Conservation (phyloP, 1,140 invertebrate species). For the Drosophila arawakana region DNA sequence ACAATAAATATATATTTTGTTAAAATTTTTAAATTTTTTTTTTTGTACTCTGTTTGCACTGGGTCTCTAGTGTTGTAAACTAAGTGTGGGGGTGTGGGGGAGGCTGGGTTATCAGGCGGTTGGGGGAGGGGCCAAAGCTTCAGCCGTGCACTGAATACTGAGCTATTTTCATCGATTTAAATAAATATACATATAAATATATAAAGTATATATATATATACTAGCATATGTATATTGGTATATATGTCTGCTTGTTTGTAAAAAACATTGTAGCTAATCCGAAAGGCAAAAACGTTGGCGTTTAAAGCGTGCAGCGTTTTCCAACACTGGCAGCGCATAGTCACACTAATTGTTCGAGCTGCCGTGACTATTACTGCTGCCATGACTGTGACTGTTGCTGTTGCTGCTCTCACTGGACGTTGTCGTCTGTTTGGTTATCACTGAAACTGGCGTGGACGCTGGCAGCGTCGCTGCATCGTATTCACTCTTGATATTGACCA, state of each 20-base stretch:
- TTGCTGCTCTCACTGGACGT: conserved; percentile 24
- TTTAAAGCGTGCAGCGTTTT: conserved; percentile 1
- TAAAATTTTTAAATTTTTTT: conserved; percentile 3
- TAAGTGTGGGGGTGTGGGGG: neutral
- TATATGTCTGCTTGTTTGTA: neutral
- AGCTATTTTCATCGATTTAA: conserved; percentile 28
- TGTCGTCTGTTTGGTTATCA: conserved; percentile 47
- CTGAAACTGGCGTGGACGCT: conserved; percentile 35
- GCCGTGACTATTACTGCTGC: neutral
- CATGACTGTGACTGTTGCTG: neutral
- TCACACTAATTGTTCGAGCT: conserved; percentile 25
- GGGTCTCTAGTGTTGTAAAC: conserved; percentile 15
- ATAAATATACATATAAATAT: conserved; percentile 15
- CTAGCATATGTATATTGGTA: neutral
- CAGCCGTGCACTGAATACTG: conserved; percentile 44
- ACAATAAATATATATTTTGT: conserved; percentile 20
- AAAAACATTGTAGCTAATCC: conserved; percentile 28
- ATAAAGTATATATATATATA: too few relatives aligned
- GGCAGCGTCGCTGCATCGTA: conserved; percentile 45
- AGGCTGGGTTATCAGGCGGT: too few relatives aligned
- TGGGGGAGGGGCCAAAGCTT: conserved; percentile 15
- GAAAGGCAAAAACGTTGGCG: conserved; percentile 26
- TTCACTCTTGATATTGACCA: conserved; percentile 64
- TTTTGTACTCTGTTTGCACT: conserved; percentile 53
- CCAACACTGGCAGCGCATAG: conserved; percentile 26